Base-by-base conservation (phyloP, 2,888 invertebrate species). In the Carterocephalus palaemon region DNA sequence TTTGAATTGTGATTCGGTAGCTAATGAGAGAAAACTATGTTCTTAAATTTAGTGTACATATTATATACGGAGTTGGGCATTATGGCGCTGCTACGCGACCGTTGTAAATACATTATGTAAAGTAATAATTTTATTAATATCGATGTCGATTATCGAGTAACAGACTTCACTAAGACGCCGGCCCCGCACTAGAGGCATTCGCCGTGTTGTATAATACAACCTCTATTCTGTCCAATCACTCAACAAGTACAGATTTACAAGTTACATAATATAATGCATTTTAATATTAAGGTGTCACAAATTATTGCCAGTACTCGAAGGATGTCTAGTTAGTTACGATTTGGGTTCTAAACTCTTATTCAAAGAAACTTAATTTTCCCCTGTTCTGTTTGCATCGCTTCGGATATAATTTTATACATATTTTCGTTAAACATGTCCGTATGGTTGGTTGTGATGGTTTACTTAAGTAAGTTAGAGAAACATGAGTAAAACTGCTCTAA, bases 1-100 rank as follows among this genome's bases (percentile, higher is more conserved):
- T 80, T 80, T 82, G 79, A 84, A 85, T 83, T 86, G 86, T 86
- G 86, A 86, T 86, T 85, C 80, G 84, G 84, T 86, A 86, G 85
- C 83, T 86, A 85, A 83, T 78, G 85, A 84, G 84, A 85, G 84
- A 86, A 77, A 84, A 79, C 75, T 82, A 84, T 82, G 82, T 76
- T 84, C 82, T 83, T 83, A 79, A 80, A 80, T 78, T 68, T 80
- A 83, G 75, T 85, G 85, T 85, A 85, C 67, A 85, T 85, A 85
- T 78, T 77, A 82, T 76, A 80, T 81, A 77, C 73, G 82, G 81
- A 85, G 79, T 76, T 79, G 86, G 86, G 86, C 85, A 85, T 85
- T 86, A 84, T 69, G 80, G 74, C 75, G 82, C 75, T 76, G 62
- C 60, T 64, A 61, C 74, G 78, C 76, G 75, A 63, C 73, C 72